Evolutionary conservation across 2,797 vertebrate species (phyloP).

Genomic region (Spatula clypeata): DNA sequence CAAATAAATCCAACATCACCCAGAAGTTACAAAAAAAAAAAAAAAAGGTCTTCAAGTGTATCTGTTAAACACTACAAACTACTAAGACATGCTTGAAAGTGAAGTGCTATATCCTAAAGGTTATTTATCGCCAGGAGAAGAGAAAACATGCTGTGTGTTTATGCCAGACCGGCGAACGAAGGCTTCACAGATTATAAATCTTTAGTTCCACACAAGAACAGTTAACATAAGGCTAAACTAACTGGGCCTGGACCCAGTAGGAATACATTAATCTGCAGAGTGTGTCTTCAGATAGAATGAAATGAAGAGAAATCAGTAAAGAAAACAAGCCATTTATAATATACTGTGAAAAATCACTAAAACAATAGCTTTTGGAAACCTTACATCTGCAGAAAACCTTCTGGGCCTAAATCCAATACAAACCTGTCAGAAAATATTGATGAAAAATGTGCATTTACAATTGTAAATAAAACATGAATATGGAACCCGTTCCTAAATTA

Average conservation of each 20-base stretch:
- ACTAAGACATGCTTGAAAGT: not conserved
- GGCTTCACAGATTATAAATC: constrained; percentile 5
- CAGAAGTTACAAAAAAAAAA: not conserved
- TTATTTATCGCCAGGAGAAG: not conserved
- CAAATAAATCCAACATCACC: not conserved
- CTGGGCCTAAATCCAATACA: constrained; percentile 76
- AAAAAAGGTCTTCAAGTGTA: not conserved
- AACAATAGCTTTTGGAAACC: constrained; percentile 72
- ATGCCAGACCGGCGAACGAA: not conserved
- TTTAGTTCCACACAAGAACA: constrained; percentile 48
- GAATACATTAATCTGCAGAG: constrained; percentile 62
- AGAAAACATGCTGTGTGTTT: not conserved
- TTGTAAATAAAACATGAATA: constrained; percentile 76
- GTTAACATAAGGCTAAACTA: constrained; percentile 24
- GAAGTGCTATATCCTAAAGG: constrained; percentile 11
- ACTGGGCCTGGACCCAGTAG: not conserved
- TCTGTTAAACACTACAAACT: not conserved
- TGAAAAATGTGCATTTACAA: constrained; percentile 74
- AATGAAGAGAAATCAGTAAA: constrained; percentile 61
- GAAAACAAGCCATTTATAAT: constrained; percentile 70
- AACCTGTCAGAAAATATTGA: constrained; percentile 78
- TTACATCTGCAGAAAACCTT: constrained; percentile 73
- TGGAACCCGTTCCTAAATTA: constrained; percentile 54
- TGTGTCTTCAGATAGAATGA: constrained; percentile 32
- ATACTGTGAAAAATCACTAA: constrained; percentile 58